Conservation (phyloP, 2,113 vertebrate genomes). For the Erythrolamprus reginae region DNA sequence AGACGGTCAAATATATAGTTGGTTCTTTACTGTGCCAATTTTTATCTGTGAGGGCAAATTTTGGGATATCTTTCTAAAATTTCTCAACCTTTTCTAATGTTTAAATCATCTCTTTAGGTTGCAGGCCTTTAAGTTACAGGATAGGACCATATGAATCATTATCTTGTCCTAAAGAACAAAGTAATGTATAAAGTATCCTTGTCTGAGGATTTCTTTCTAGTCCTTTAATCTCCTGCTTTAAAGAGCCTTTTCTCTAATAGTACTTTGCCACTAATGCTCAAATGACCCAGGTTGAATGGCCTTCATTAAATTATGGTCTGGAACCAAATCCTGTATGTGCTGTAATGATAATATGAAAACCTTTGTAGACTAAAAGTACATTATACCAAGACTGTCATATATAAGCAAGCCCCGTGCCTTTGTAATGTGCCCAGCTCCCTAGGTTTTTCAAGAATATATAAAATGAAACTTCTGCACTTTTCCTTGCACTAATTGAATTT, state of each 20-base stretch:
- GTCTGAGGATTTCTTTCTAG: background rate
- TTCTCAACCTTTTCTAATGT: background rate
- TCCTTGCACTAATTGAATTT: conserved; percentile 55
- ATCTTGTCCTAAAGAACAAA: conserved; percentile 8
- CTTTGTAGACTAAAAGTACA: conserved; percentile 14
- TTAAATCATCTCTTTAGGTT: background rate
- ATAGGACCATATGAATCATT: background rate
- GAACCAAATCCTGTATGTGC: conserved; percentile 16
- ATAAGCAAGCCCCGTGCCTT: conserved; percentile 28
- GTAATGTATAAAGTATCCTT: background rate
- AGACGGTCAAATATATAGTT: background rate
- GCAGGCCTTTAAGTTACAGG: background rate
- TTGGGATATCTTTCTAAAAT: background rate
- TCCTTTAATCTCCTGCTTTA: background rate
- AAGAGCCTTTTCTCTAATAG: conserved; percentile 13
- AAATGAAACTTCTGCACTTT: conserved; percentile 50
- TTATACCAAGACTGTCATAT: background rate
- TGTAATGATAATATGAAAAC: conserved; percentile 1
- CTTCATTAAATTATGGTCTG: conserved; percentile 42
- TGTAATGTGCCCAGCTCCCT: background rate
- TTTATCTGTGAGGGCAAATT: background rate
- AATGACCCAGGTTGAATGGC: conserved; percentile 29
- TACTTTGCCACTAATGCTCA: conserved; percentile 8
- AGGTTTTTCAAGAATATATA: conserved; percentile 44
- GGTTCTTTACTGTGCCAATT: background rate